phyloP scores from a whole-genome alignment of 2,113 vertebrate genomes.

The Hippocampus barbouri region DNA sequence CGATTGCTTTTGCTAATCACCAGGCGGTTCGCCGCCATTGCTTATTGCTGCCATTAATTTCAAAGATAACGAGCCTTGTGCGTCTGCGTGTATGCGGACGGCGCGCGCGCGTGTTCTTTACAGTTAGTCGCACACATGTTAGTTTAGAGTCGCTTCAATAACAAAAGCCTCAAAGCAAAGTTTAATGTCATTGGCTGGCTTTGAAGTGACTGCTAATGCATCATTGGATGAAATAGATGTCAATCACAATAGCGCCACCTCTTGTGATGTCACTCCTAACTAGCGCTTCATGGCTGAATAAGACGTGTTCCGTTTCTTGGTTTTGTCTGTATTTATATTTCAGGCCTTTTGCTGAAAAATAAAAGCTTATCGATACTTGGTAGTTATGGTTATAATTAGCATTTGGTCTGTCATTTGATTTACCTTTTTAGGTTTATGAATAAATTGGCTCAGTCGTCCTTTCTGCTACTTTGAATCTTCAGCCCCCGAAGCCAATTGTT shows the following conservation, averaged over 20 bases:
- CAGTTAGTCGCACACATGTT: background rate
- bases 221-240: background rate
- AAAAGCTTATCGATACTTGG: background rate
- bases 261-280: no score
- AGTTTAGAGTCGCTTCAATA: background rate
- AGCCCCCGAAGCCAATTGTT: no score
- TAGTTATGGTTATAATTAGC: no score
- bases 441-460: no score
- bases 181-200: background rate
- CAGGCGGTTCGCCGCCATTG: constrained; percentile 59
- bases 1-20: constrained; percentile 71
- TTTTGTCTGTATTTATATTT: background rate
- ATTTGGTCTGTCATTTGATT: no score
- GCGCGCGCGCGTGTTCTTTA: background rate
- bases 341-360: background rate
- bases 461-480: no score
- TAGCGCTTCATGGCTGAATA: background rate
- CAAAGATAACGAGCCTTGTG: constrained; percentile 57
- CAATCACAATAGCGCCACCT: background rate
- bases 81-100: background rate
- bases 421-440: no score
- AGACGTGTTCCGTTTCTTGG: background rate
- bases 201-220: background rate
- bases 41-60: constrained; percentile 71
- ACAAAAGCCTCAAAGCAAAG: background rate